A percentile compares a stretch with the other conserved stretches of the same genome.
These are phyloP conservation scores for Tiphia femorata DNA, from an alignment of 2,888 invertebrate species.

Conservation along the genomic window DNA sequence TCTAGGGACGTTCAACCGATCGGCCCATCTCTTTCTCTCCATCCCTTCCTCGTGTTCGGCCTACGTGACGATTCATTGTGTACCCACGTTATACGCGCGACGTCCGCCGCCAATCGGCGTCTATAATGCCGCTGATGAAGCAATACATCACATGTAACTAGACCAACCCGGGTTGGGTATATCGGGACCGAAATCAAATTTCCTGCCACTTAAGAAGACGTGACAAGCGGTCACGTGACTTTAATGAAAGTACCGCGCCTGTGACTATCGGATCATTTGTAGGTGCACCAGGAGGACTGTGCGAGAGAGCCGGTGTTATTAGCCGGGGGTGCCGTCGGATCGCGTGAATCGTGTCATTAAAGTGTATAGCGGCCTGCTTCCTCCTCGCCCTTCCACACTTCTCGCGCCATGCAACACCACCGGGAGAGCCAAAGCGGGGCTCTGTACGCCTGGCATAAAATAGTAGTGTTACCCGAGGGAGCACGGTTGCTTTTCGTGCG, in stretches of 20 bases:
- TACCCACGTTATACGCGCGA: no score
- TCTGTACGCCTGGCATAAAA: no score
- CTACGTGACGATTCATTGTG: no score
- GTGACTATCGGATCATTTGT: constrained; percentile 35
- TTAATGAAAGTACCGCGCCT: constrained; percentile 37
- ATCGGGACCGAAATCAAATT: constrained; percentile 53
- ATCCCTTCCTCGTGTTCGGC: no score
- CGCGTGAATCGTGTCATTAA: constrained; percentile 47
- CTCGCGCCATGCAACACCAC: no score
- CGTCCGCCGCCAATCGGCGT: no score
- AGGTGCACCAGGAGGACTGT: constrained; percentile 27
- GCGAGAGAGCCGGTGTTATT: constrained; percentile 31
- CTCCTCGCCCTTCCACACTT: neutral
- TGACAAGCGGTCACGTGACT: constrained; percentile 63
- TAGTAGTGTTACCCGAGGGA: no score
- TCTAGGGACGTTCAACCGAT: no score
- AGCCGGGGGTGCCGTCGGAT: constrained; percentile 23
- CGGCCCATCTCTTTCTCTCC: no score
- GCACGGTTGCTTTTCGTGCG: no score
- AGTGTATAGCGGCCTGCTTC: constrained; percentile 7
- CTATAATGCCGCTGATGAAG: constrained; percentile 45
- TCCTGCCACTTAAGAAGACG: constrained; percentile 63
- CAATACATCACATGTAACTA: constrained; percentile 53
- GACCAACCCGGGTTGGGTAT: constrained; percentile 42
- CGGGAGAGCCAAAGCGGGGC: no score